These are phyloP conservation scores for Drosophila setosimentum DNA, from an alignment of 2,888 invertebrate species.

Conservation along the genomic window DNA sequence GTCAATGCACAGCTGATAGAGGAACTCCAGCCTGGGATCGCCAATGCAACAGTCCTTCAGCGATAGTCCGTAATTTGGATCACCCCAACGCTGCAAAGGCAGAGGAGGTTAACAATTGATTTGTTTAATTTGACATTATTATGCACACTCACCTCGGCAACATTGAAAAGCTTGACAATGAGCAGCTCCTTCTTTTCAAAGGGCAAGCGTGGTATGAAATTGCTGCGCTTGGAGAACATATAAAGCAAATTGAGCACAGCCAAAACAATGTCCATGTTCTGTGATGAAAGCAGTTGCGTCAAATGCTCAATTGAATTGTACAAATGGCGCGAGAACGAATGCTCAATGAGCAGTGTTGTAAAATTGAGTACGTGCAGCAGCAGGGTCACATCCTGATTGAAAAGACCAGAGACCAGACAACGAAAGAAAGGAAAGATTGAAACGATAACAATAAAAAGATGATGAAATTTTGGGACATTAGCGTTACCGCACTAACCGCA, in stretches of 20 bases:
- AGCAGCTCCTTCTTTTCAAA: constrained; percentile 90
- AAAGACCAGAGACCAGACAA: neutral
- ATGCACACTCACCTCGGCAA: constrained; percentile 90
- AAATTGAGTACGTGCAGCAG: constrained; percentile 92
- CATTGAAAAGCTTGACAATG: constrained; percentile 89
- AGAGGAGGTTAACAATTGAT: neutral
- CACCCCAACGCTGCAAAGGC: constrained; percentile 86
- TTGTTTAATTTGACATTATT: constrained; percentile 9
- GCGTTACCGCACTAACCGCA: constrained; percentile 86
- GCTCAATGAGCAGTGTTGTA: constrained; percentile 93
- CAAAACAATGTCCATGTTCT: constrained; percentile 93
- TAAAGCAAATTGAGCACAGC: constrained; percentile 93
- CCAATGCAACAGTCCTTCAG: constrained; percentile 92
- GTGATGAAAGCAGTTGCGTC: constrained; percentile 90
- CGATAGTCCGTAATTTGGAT: constrained; percentile 94
- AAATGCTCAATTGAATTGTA: constrained; percentile 95
- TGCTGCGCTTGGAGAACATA: constrained; percentile 95
- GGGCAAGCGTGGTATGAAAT: constrained; percentile 92
- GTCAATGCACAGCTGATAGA: constrained; percentile 78
- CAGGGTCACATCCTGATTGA: constrained; percentile 88
- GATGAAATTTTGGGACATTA: neutral
- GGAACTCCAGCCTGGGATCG: constrained; percentile 86
- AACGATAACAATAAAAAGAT: neutral
- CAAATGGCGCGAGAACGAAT: constrained; percentile 93
- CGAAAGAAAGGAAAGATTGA: neutral